A percentile compares a stretch with the other conserved stretches of the same genome.
Evolutionary conservation across 1,140 invertebrate species (phyloP).

Genomic region (Drosophila nannoptera): DNA sequence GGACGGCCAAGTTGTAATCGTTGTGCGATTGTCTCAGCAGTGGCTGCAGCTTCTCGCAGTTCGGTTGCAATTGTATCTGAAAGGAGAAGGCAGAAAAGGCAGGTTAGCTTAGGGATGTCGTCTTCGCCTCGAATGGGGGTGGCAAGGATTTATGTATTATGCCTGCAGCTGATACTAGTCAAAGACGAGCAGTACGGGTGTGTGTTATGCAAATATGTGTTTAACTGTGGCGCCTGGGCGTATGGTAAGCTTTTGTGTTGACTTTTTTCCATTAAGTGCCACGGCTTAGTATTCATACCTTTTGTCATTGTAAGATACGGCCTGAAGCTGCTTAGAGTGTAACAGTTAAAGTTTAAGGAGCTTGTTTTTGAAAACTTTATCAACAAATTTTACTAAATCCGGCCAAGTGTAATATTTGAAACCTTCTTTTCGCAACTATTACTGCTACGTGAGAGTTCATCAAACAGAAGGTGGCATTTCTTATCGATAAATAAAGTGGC

Average conservation of each 20-base stretch:
- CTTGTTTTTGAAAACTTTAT: background rate
- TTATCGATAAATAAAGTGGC: no score
- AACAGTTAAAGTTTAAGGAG: background rate
- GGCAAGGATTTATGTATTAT: constrained; percentile 14
- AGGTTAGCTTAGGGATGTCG: constrained; percentile 6
- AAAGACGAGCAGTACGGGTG: background rate
- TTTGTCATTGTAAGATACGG: background rate
- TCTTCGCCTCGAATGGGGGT: constrained; percentile 5
- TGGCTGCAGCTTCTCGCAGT: constrained; percentile 84
- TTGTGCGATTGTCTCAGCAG: constrained; percentile 81
- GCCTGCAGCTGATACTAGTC: constrained; percentile 15
- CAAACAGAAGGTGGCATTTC: no score
- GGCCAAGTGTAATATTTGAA: no score
- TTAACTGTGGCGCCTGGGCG: background rate
- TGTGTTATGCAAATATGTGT: constrained; percentile 20
- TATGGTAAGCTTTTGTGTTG: constrained; percentile 8
- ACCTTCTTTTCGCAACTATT: no score
- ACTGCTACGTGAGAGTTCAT: no score
- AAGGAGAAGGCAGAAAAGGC: constrained; percentile 10
- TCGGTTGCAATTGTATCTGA: constrained; percentile 81
- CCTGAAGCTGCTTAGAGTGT: background rate
- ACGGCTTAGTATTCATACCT: background rate
- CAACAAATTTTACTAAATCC: no score
- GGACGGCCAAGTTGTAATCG: constrained; percentile 85
- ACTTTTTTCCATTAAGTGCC: background rate